phyloP scores from a whole-genome alignment of 2,888 invertebrate species.

The Barypeithes pellucidus region DNA sequence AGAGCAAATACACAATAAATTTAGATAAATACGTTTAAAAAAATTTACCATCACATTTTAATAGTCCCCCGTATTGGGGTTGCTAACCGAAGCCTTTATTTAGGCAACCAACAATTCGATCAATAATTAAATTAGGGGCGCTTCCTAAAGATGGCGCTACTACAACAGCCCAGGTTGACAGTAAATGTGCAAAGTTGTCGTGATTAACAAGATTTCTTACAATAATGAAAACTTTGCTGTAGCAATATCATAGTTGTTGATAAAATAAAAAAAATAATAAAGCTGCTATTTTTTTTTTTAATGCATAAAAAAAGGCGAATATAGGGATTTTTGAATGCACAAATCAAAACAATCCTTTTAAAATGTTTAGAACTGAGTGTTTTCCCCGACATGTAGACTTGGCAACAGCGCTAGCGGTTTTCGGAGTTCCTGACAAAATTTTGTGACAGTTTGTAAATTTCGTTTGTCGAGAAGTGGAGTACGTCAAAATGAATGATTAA shows the following conservation, averaged over 20 bases:
- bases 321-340: background rate
- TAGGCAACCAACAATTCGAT: constrained; percentile 7
- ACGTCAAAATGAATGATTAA: constrained; percentile 26
- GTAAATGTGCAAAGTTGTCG: background rate
- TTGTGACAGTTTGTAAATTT: constrained; percentile 29
- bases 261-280: too few species aligned
- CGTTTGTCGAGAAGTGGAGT: constrained; percentile 29
- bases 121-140: background rate
- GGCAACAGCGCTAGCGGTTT: constrained; percentile 27
- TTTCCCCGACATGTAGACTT: background rate
- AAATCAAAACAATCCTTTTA: too few species aligned
- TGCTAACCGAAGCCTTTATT: background rate
- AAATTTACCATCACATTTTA: background rate
- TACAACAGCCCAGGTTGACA: background rate
- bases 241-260: too few species aligned
- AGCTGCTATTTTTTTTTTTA: too few species aligned
- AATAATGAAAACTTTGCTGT: background rate
- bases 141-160: background rate
- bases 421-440: constrained; percentile 25
- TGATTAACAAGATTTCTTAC: background rate
- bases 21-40: background rate
- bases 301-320: background rate
- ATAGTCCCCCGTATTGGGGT: background rate
- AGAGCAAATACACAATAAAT: too few species aligned
- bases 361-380: background rate